Percentiles rank a stretch among this genome's conserved stretches.
Evolutionary conservation across 2,888 invertebrate species (phyloP).

Genomic region (Papilio demoleus): DNA sequence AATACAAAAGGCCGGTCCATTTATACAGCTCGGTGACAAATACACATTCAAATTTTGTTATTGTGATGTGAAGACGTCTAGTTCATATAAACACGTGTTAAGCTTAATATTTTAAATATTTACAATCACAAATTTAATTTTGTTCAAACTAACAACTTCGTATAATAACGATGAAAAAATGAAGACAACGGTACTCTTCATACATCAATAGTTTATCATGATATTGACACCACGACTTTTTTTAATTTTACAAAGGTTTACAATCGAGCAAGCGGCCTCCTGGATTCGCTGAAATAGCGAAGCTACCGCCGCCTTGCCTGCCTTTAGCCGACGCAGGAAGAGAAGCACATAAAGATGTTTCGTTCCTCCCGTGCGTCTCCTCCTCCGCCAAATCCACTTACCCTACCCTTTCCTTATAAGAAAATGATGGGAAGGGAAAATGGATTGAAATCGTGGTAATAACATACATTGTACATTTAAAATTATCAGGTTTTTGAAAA

Average conservation of each 20-base stretch:
- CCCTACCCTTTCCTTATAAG: too few relatives aligned
- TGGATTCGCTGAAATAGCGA: too few relatives aligned
- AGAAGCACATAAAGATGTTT: too few relatives aligned
- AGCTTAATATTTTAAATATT: conserved; percentile 37
- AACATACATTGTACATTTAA: conserved; percentile 56
- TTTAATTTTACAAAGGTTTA: too few relatives aligned
- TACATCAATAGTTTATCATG: conserved; percentile 17
- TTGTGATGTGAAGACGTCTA: conserved; percentile 76
- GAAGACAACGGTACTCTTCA: conserved; percentile 28
- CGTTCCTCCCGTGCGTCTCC: too few relatives aligned
- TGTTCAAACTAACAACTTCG: conserved; percentile 40
- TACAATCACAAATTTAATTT: conserved; percentile 41
- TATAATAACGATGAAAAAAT: conserved; percentile 31
- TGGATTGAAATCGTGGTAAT: conserved; percentile 47
- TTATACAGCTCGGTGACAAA: conserved; percentile 46
- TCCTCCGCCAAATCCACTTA: too few relatives aligned
- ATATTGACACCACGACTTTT: too few relatives aligned
- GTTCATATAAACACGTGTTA: conserved; percentile 34
- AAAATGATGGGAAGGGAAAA: too few relatives aligned
- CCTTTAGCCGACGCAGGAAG: too few relatives aligned
- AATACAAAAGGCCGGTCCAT: too few relatives aligned
- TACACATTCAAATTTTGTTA: conserved; percentile 78
- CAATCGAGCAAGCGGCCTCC: too few relatives aligned
- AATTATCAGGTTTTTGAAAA: conserved; percentile 71
- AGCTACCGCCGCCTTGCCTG: too few relatives aligned